Evolutionary conservation across 2,113 vertebrate genomes (phyloP), one percentile per base, ranked within the genome.

Genomic region (Trinectes maculatus): DNA sequence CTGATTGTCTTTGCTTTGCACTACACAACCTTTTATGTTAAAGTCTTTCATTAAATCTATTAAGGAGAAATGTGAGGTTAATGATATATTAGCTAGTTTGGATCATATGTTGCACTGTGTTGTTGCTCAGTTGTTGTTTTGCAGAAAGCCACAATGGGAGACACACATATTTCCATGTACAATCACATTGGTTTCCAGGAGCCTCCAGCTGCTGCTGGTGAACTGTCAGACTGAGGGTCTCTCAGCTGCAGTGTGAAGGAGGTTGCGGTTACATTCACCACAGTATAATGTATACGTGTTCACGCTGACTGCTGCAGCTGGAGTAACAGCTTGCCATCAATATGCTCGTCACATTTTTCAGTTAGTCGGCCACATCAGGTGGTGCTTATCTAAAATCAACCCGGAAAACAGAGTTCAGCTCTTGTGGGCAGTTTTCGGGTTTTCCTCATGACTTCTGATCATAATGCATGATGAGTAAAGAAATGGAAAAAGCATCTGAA

Each of bases 271-370:
- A 69, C 33, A 52, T 81, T 85, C 55, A 71, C 29, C 43, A 48
- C 37, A 62, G 55, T 63, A 19, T 39, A 59, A 42, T 36, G 42
- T 21, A n/a, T 51, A 74, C 46, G 55, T 6, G 42, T 58, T 71
- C 31, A 24, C 39, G 62, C 68, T 51, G 59, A 21, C 76, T 79
- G 74, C 81, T 82, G 76, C 79, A 67, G 62, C 71, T 31, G 60
- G 46, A 76, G 46, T 51, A 24, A 70, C 44, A 66, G 47, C 24
- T 66, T 52, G 34, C 57, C 65, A 70, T 67, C 46, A 83, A 84
- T 75, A 71, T 52, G 63, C 59, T 77, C 69, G 67, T 80, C 63
- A 57, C 72, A 68, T 44, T 57, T n/a, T 73, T 56, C 64, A 71
- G 64, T 72, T 57, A 49, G 76, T 77, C 57, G 68, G 70, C 39